Evolutionary conservation across 64 coral and sea anemone genomes (phyloP), one percentile per base, ranked within the genome.

Genomic region (Porites lutea): DNA sequence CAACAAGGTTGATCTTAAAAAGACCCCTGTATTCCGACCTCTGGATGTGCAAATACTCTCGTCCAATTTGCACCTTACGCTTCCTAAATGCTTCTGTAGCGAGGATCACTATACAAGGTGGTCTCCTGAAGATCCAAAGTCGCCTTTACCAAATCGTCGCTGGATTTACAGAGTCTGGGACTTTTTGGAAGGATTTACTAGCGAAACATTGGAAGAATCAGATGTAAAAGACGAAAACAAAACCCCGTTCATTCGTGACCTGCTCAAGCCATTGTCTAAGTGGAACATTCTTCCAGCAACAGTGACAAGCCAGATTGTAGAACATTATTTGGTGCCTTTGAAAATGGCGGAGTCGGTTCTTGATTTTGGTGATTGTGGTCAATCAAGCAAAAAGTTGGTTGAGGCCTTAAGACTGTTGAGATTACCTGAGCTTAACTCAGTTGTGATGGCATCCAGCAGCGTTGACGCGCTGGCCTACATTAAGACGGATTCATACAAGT

Each of bases 231-330:
- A 45, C 14, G 57, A 81, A 48, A 2, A 3, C 11, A 74, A 75
- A 45, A 44, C 6, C 13, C 2, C 58, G 54, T 19, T 59, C 16
- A 60, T 78, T 47, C 6, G 51, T 45, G 10, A 52, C 18, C 4
- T 78, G 1, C 27, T 92, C 0, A 11, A 37, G 9, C 91, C 73
- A 13, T 48, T 92, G 0, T 77, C 50, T 37, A 22, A 79, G 3
- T 92, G 91, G 91, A 55, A 73, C 22, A 37, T 92, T 14, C 83
- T 92, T 58, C 91, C 91, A 58, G 72, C 52, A 7, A 87, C 81
- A 5, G 82, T 79, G 59, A 87, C n/a, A 47, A 57, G 7, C 7
- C 54, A 57, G 54, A 4, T 57, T 2, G 11, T n/a, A 7, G 20
- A 48, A 16, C 79, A 92, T 18, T 51, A 85, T 10, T 23, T 92